Evolutionary conservation across 1,140 invertebrate genomes (phyloP).

Genomic region (Sipha flava): DNA sequence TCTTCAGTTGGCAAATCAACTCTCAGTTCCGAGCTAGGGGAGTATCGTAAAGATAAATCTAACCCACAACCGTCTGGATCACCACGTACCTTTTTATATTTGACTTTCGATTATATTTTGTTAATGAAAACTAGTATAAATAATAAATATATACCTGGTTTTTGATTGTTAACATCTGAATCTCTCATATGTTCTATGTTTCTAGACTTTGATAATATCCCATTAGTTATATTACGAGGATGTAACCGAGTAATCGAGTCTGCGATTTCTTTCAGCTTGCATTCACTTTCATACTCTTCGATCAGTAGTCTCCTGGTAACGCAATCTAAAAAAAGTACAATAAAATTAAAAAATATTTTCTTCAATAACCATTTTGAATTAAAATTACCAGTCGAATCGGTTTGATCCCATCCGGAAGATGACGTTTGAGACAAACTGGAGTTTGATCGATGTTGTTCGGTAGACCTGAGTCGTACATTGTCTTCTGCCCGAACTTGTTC

Average conservation of each 20-base stretch:
- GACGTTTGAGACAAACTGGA: conserved; percentile 23
- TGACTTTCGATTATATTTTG: neutral
- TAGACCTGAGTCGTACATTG: neutral
- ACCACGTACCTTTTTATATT: conserved; percentile 52
- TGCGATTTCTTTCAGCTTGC: conserved; percentile 60
- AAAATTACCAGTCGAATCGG: neutral
- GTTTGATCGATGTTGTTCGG: conserved; percentile 4
- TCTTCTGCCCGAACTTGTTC: neutral
- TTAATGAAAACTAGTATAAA: neutral
- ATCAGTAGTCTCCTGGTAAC: conserved; percentile 44
- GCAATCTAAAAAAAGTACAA: neutral
- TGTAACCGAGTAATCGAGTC: conserved; percentile 58
- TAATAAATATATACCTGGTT: conserved; percentile 43
- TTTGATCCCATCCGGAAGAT: conserved; percentile 24
- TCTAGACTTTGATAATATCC: conserved; percentile 29
- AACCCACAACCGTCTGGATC: conserved; percentile 73
- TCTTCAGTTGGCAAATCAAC: conserved; percentile 64
- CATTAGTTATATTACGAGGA: conserved; percentile 42
- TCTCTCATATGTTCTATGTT: conserved; percentile 46
- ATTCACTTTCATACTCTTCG: conserved; percentile 49
- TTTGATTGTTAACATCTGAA: conserved; percentile 46
- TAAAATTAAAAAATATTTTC: neutral
- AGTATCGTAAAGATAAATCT: conserved; percentile 55
- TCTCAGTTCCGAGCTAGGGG: conserved; percentile 55
- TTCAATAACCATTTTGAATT: neutral